These are phyloP conservation scores for Heterodera carotae DNA, from an alignment of 1,140 invertebrate species.

Conservation along the genomic window DNA sequence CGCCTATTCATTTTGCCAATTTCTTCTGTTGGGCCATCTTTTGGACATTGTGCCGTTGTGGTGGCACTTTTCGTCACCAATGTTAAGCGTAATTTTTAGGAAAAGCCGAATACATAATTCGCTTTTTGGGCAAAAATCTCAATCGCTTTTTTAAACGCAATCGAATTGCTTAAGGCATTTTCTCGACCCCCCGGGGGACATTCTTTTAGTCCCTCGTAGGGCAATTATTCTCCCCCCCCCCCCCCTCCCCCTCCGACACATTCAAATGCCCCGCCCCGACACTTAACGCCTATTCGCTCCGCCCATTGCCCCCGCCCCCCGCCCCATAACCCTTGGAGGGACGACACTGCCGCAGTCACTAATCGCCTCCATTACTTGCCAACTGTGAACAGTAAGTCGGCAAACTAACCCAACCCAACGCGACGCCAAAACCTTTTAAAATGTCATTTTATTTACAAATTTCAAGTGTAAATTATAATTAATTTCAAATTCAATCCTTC, in stretches of 20 bases:
- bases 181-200: not conserved
- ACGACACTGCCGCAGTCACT: not conserved
- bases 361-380: slow-evolving; percentile 8
- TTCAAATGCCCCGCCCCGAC: slow-evolving; percentile 8
- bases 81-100: too few species aligned
- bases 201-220: not conserved
- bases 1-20: not conserved
- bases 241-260: not conserved
- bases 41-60: too few species aligned
- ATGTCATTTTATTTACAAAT: too few species aligned
- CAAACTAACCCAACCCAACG: not conserved
- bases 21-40: not conserved
- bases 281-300: slow-evolving; percentile 14
- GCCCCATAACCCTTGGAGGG: not conserved
- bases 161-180: not conserved
- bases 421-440: not conserved
- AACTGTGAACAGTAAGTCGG: slow-evolving; percentile 3
- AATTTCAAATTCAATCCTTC: too few species aligned
- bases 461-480: too few species aligned
- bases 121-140: not conserved
- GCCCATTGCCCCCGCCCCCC: not conserved
- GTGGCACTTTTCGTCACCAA: too few species aligned
- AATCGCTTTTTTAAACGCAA: not conserved
- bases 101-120: not conserved
- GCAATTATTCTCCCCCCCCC: not conserved